These are phyloP conservation scores for Drymonia ruficornis DNA, from an alignment of 2,888 invertebrate species.

Conservation along the genomic window DNA sequence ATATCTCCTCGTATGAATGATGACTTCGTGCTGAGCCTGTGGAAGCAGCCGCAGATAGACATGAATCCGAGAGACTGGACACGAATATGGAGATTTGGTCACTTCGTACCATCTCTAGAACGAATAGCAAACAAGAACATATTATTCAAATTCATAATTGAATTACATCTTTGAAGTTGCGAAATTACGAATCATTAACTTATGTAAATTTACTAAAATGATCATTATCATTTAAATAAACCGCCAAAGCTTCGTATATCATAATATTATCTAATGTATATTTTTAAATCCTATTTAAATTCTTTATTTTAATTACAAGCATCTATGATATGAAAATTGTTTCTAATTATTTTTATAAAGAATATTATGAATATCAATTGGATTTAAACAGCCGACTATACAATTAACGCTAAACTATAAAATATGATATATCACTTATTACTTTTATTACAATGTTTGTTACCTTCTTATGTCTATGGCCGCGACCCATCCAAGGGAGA, in stretches of 20 bases:
- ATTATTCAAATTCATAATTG: conserved; percentile 28
- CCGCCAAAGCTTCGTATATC: neutral
- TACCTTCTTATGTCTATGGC: conserved; percentile 68
- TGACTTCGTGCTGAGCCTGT: conserved; percentile 82
- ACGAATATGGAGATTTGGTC: conserved; percentile 74
- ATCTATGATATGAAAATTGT: conserved; percentile 26
- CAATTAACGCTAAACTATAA: conserved; percentile 12
- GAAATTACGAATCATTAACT: neutral
- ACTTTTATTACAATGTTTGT: conserved; percentile 36
- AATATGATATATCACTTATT: conserved; percentile 20
- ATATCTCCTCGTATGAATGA: conserved; percentile 83
- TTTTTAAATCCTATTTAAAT: conserved; percentile 24
- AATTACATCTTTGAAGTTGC: conserved; percentile 15
- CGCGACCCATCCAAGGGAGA: conserved; percentile 74
- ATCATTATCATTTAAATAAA: neutral
- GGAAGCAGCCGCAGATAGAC: conserved; percentile 73
- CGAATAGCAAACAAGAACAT: conserved; percentile 32
- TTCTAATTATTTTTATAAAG: conserved; percentile 18
- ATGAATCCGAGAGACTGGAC: conserved; percentile 70
- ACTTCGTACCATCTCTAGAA: conserved; percentile 36
- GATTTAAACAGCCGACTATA: conserved; percentile 20
- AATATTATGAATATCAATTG: conserved; percentile 22
- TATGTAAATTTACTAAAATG: neutral
- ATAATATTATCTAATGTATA: conserved; percentile 1
- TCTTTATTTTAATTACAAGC: conserved; percentile 25